phyloP scores from a whole-genome alignment of 1,140 invertebrate species.

The Sycophila sp. region DNA sequence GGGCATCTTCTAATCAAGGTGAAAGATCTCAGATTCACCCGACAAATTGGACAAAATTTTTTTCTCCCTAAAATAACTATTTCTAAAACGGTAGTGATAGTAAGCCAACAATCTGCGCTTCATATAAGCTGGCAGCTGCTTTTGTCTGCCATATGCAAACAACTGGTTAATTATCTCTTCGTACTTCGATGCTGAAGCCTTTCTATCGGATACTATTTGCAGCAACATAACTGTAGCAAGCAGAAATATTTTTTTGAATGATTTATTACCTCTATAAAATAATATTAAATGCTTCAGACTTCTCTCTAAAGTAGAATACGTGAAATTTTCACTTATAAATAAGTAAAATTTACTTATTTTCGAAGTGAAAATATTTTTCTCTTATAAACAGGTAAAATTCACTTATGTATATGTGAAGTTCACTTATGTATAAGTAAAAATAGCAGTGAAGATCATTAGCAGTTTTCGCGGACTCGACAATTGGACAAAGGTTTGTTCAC shows the following conservation, averaged over 20 bases:
- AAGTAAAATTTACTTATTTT: too few relatives aligned
- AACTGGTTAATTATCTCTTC: constrained; percentile 59
- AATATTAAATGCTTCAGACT: too few relatives aligned
- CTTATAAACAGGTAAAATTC: too few relatives aligned
- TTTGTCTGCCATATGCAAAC: constrained; percentile 55
- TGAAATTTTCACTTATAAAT: neutral
- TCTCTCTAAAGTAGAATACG: neutral
- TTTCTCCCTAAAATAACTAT: constrained; percentile 57
- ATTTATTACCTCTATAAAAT: too few relatives aligned
- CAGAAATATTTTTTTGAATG: too few relatives aligned
- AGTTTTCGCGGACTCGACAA: too few relatives aligned
- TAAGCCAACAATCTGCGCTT: constrained; percentile 54
- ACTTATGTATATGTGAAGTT: too few relatives aligned
- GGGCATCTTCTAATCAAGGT: too few relatives aligned
- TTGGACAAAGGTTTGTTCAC: too few relatives aligned
- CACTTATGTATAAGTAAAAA: too few relatives aligned
- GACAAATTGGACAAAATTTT: constrained; percentile 53
- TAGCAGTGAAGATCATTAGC: neutral
- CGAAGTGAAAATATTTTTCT: too few relatives aligned
- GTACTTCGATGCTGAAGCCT: constrained; percentile 53
- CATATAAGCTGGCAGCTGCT: constrained; percentile 56
- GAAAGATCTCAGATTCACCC: constrained; percentile 42
- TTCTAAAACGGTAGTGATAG: constrained; percentile 56
- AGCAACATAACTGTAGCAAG: constrained; percentile 53
- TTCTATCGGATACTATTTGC: constrained; percentile 48